Evolutionary conservation across 1,140 invertebrate genomes (phyloP).

Genomic region (Diorhabda carinulata): DNA sequence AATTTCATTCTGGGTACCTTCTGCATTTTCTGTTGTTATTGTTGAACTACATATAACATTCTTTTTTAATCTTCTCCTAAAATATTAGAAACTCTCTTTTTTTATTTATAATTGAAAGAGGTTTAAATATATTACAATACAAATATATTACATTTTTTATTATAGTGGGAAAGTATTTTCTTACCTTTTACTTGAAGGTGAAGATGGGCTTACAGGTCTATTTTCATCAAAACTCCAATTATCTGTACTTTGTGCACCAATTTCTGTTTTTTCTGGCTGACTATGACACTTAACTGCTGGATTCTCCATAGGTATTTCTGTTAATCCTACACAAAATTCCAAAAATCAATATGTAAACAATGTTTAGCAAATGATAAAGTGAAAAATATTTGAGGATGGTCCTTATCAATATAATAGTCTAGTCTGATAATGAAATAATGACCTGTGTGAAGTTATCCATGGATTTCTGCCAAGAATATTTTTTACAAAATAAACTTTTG

Average conservation of each 20-base stretch:
- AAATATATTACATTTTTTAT: no score
- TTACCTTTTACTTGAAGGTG: slow-evolving; percentile 45
- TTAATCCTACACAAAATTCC: slow-evolving; percentile 54
- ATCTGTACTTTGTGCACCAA: slow-evolving; percentile 51
- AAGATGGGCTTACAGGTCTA: slow-evolving; percentile 41
- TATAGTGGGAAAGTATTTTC: background rate
- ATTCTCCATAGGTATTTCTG: slow-evolving; percentile 74
- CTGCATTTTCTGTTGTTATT: slow-evolving; percentile 54
- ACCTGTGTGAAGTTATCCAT: no score
- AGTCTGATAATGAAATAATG: no score
- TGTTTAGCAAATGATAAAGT: no score
- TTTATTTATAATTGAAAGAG: no score
- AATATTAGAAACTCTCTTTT: background rate
- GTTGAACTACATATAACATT: slow-evolving; percentile 27
- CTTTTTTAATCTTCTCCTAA: slow-evolving; percentile 65
- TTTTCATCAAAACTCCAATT: slow-evolving; percentile 47
- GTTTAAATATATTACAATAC: no score
- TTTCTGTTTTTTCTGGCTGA: slow-evolving; percentile 51
- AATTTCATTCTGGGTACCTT: slow-evolving; percentile 41
- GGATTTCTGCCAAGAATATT: no score
- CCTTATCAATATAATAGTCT: no score
- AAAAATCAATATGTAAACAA: no score
- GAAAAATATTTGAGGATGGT: no score
- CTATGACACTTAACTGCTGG: slow-evolving; percentile 46
- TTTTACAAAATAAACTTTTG: no score